Conservation (phyloP, 2,888 invertebrate species). For the Calameuta filiformis region DNA sequence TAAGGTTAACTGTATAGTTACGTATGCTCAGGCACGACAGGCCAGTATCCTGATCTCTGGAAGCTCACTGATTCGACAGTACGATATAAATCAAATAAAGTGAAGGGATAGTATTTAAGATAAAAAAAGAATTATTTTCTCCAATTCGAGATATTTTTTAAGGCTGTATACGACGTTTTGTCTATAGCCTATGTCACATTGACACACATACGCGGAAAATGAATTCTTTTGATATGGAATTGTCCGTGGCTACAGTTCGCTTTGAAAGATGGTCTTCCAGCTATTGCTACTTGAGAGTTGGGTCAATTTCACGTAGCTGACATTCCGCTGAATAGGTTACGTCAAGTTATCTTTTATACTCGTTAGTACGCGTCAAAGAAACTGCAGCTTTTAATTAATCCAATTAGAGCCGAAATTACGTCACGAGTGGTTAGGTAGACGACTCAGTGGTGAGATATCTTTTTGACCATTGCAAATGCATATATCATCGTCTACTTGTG, state of each 20-base stretch:
- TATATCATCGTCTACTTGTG: not conserved
- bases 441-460: not conserved
- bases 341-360: not conserved
- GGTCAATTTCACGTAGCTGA: not conserved
- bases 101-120: not conserved
- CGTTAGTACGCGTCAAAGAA: not conserved
- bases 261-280: not conserved
- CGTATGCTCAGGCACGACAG: not conserved
- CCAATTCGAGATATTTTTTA: not conserved
- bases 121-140: not conserved
- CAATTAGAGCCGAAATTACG: not conserved
- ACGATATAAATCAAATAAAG: not conserved
- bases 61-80: not conserved
- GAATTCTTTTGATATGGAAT: not conserved
- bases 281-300: not conserved
- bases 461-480: not conserved
- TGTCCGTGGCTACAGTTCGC: not conserved
- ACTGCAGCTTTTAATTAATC: not conserved
- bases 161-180: not conserved
- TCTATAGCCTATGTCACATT: not conserved
- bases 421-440: not conserved
- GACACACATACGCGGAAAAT: not conserved
- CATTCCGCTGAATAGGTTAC: not conserved
- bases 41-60: not conserved
- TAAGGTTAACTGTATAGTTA: constrained; percentile 15